Conservation (phyloP, 2,797 vertebrate species). For the Notamacropus eugenii region DNA sequence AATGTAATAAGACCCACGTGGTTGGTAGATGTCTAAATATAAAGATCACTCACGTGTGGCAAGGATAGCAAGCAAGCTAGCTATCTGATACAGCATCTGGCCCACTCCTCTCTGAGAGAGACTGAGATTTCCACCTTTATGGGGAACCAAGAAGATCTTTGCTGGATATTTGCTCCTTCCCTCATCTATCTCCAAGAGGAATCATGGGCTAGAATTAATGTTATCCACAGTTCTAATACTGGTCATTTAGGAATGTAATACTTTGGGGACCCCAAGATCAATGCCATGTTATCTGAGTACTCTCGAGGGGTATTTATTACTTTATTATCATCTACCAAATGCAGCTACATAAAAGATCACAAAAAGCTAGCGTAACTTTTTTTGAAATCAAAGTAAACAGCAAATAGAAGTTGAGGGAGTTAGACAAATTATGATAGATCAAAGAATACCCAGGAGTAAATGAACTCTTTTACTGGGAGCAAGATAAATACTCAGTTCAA, state of each 20-base stretch:
- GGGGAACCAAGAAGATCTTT: neutral
- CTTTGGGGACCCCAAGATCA: neutral
- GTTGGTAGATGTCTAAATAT: neutral
- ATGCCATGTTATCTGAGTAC: neutral
- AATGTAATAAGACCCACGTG: neutral
- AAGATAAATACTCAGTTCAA: neutral
- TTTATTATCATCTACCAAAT: neutral
- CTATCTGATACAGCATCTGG: neutral
- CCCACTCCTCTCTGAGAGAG: neutral
- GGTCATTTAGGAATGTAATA: neutral
- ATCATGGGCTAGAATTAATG: neutral
- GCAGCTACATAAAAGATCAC: neutral
- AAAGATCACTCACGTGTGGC: neutral
- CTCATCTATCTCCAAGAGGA: neutral
- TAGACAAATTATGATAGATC: neutral
- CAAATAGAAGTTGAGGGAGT: neutral
- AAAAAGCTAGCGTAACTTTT: neutral
- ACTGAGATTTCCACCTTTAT: neutral
- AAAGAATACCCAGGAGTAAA: neutral
- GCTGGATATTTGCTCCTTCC: neutral
- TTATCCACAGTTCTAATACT: neutral
- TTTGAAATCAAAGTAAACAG: neutral
- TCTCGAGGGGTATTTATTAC: neutral
- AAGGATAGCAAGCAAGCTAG: neutral
- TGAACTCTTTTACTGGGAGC: neutral